Evolutionary conservation across 1,140 invertebrate species (phyloP).

Genomic region (Drosophila arizonae): DNA sequence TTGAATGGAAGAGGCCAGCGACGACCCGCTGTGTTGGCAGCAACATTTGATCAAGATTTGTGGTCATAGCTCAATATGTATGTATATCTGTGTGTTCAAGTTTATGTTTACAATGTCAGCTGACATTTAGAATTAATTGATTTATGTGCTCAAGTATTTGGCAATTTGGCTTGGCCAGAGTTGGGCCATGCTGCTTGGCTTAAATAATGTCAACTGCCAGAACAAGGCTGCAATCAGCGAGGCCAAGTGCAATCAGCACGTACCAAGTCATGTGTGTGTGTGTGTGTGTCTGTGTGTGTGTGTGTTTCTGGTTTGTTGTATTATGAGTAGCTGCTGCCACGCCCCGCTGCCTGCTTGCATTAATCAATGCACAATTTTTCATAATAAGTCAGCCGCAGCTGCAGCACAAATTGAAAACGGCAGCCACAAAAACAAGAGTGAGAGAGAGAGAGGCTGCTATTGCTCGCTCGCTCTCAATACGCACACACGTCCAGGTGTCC

Average conservation of each 20-base stretch:
- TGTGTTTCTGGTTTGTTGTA: slow-evolving; percentile 7
- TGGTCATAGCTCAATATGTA: not conserved
- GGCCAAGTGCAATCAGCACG: slow-evolving; percentile 36
- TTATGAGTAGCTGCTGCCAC: slow-evolving; percentile 27
- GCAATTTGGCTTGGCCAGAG: slow-evolving; percentile 31
- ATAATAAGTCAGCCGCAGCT: slow-evolving; percentile 61
- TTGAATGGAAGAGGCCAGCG: not conserved
- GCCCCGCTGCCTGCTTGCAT: slow-evolving; percentile 22
- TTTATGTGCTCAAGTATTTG: slow-evolving; percentile 61
- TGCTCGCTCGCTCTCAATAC: not conserved
- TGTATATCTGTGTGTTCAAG: slow-evolving; percentile 28
- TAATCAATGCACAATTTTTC: slow-evolving; percentile 65
- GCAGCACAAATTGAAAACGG: slow-evolving; percentile 60
- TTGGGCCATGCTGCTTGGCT: slow-evolving; percentile 2
- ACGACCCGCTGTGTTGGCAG: not conserved
- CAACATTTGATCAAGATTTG: slow-evolving; percentile 50
- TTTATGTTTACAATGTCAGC: slow-evolving; percentile 65
- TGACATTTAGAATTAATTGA: slow-evolving; percentile 75
- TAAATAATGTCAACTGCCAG: slow-evolving; percentile 18
- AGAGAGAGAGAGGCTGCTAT: no score
- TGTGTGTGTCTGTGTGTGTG: not conserved
- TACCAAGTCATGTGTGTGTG: slow-evolving; percentile 10
- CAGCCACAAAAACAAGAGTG: slow-evolving; percentile 20
- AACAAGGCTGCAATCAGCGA: slow-evolving; percentile 19
- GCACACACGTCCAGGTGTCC: slow-evolving; percentile 25